These are phyloP conservation scores for Drosophila meridionalis DNA, from an alignment of 2,888 invertebrate species.

Conservation along the genomic window DNA sequence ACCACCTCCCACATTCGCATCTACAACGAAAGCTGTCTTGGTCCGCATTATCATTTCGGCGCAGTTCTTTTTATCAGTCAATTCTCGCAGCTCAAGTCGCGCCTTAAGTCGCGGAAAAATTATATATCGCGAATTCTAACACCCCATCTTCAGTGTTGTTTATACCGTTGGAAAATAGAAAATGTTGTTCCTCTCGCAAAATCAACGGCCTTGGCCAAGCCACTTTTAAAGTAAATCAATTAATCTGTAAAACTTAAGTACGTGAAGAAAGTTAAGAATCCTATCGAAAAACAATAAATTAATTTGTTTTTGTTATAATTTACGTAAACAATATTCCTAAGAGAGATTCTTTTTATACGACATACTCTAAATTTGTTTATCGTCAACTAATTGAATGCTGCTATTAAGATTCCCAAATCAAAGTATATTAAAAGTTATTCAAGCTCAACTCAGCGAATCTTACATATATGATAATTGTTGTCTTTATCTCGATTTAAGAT, in stretches of 20 bases:
- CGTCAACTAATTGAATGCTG: conserved; percentile 2
- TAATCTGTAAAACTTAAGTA: conserved; percentile 5
- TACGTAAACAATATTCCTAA: background rate
- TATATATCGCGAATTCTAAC: conserved; percentile 13
- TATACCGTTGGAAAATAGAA: conserved; percentile 16
- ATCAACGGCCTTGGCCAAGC: conserved; percentile 27
- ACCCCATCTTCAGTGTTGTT: conserved; percentile 2
- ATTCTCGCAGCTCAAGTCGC: conserved; percentile 61
- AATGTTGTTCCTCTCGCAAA: conserved; percentile 21
- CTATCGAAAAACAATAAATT: background rate
- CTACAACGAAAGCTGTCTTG: conserved; percentile 44
- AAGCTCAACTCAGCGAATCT: background rate
- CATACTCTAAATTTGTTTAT: too few species aligned
- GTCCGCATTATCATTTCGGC: conserved; percentile 65
- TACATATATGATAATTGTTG: too few species aligned
- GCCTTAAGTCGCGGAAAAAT: conserved; percentile 64
- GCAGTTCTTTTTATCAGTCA: conserved; percentile 79
- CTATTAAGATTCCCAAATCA: background rate
- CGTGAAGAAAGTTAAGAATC: conserved; percentile 13
- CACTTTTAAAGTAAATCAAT: conserved; percentile 22
- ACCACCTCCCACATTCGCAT: conserved; percentile 53
- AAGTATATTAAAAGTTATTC: background rate
- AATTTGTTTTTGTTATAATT: background rate
- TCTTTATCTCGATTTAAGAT: background rate
- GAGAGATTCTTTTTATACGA: background rate